Percentiles rank a stretch among this genome's conserved stretches.
These are phyloP conservation scores for Ceriagrion tenellum DNA, from an alignment of 2,888 invertebrate genomes.

Conservation along the genomic window DNA sequence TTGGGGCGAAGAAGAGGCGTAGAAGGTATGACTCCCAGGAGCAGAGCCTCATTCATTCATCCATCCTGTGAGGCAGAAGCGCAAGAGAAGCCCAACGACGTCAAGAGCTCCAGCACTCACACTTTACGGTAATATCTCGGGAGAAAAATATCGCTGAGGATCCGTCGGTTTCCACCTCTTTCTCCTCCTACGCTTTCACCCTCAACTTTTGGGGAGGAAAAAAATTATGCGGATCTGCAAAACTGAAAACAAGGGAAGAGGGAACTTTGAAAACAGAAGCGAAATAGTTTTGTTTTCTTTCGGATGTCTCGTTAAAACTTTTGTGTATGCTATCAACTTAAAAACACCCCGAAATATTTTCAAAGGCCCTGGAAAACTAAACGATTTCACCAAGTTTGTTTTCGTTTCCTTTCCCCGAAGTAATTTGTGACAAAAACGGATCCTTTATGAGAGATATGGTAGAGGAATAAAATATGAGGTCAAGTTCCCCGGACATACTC, in stretches of 20 bases:
- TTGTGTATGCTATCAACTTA: background rate
- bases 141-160: background rate
- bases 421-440: background rate
- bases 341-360: background rate
- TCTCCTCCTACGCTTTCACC: background rate
- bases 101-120: background rate
- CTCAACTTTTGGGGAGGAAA: background rate
- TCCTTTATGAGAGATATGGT: background rate
- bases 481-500: background rate
- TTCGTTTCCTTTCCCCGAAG: background rate
- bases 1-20: background rate
- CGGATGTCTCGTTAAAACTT: background rate
- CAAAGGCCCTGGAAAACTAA: background rate
- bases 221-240: background rate
- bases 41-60: background rate
- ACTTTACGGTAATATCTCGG: background rate
- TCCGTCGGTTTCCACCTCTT: background rate
- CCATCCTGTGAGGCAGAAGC: background rate
- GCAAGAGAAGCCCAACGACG: background rate
- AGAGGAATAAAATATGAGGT: background rate
- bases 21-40: background rate
- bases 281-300: constrained; percentile 11
- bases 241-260: background rate
- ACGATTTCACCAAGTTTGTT: background rate
- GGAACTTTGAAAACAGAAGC: background rate